Evolutionary conservation across 2,797 vertebrate genomes (phyloP).

Genomic region (Alouatta caraya): DNA sequence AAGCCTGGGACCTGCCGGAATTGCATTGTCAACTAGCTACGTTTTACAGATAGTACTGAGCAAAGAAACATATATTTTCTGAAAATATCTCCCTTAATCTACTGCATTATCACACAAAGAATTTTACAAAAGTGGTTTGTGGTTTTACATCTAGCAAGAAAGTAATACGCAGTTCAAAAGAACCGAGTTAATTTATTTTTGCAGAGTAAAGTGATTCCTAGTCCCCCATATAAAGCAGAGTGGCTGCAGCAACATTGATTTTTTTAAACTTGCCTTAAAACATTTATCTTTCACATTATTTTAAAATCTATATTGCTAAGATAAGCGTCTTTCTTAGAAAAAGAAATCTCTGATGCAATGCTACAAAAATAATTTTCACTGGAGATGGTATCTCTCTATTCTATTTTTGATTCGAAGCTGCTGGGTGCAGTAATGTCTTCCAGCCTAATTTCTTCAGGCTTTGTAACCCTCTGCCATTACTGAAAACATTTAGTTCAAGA

Average conservation of each 20-base stretch:
- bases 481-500: not conserved
- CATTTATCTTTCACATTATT: constrained; percentile 46
- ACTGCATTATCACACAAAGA: not conserved
- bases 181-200: constrained; percentile 15
- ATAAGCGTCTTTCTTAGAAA: constrained; percentile 49
- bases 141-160: constrained; percentile 43
- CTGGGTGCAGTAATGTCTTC: not conserved
- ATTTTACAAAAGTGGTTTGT: not conserved
- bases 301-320: constrained; percentile 63
- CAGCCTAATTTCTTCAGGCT: not conserved
- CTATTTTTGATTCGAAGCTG: constrained; percentile 29
- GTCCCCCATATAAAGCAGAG: not conserved
- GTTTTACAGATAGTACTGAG: not conserved
- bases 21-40: not conserved
- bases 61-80: not conserved
- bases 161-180: not conserved
- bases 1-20: not conserved
- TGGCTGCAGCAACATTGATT: constrained; percentile 39
- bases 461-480: not conserved
- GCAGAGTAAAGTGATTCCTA: constrained; percentile 1
- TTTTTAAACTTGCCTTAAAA: constrained; percentile 54
- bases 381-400: not conserved
- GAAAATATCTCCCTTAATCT: not conserved
- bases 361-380: constrained; percentile 43
- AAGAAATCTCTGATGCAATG: constrained; percentile 39